Percentiles rank a stretch among this genome's conserved stretches.
phyloP scores from a whole-genome alignment of 2,113 vertebrate genomes.

The Trochalopteron elliotii region DNA sequence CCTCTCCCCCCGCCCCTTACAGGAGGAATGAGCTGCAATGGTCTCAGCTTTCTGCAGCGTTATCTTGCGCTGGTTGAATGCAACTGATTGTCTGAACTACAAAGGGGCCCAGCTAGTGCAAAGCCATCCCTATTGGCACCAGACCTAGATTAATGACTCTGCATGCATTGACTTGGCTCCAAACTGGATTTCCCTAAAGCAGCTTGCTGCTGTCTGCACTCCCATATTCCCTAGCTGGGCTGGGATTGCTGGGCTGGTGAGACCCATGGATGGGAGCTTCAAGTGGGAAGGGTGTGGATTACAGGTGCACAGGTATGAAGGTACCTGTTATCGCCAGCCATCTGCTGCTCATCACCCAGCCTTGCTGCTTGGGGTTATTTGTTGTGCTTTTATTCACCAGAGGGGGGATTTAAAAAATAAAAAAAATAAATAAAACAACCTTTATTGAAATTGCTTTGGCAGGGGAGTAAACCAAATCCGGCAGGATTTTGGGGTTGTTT shows the following conservation, averaged over 20 bases:
- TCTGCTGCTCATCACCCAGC: conserved; percentile 5
- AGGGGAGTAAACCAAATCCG: fast-evolving
- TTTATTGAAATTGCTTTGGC: neutral
- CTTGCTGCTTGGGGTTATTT: neutral
- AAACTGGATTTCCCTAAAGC: conserved; percentile 58
- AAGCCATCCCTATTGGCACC: conserved; percentile 63
- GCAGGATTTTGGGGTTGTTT: neutral
- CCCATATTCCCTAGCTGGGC: neutral
- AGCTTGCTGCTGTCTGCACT: neutral
- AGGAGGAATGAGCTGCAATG: conserved; percentile 37
- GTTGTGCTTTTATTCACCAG: neutral
- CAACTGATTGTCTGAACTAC: conserved; percentile 60
- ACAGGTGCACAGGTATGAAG: conserved; percentile 6
- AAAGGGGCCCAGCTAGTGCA: conserved; percentile 63
- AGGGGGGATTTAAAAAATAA: neutral
- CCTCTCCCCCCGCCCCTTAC: conserved; percentile 52
- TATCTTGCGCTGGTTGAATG: conserved; percentile 59
- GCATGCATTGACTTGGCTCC: conserved; percentile 51
- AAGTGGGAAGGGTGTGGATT: neutral
- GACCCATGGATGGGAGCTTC: neutral
- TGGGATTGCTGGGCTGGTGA: neutral
- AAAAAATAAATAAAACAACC: neutral
- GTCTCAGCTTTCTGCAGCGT: conserved; percentile 52
- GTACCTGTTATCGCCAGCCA: neutral
- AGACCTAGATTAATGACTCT: conserved; percentile 64